Conservation (phyloP, 1,140 invertebrate genomes). For the Orchestia grillus region DNA sequence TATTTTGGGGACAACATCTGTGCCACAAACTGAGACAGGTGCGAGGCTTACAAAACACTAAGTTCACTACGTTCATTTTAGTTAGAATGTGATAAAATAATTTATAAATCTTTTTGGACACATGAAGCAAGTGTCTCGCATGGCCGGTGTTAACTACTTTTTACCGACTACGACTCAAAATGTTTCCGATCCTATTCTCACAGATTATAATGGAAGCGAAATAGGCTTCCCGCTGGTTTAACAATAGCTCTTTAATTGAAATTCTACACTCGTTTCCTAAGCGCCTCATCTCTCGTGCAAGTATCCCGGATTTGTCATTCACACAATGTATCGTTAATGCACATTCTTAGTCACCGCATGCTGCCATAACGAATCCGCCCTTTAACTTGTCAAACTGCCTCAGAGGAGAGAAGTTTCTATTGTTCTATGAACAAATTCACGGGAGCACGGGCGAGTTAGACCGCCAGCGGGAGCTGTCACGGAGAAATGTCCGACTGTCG, state of each 20-base stretch:
- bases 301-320: background rate
- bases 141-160: background rate
- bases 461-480: conserved; percentile 24
- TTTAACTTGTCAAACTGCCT: background rate
- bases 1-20: no score
- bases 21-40: no score
- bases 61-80: background rate
- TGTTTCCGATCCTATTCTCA: background rate
- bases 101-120: background rate
- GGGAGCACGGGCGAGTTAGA: background rate
- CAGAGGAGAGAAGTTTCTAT: background rate
- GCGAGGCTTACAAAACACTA: background rate
- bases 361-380: background rate
- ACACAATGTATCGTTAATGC: background rate
- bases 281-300: background rate
- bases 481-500: conserved; percentile 31
- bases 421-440: conserved; percentile 37
- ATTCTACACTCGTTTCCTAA: background rate
- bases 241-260: background rate
- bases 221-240: background rate
- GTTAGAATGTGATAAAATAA: background rate
- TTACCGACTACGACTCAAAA: background rate
- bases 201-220: background rate
- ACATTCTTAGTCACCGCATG: background rate
- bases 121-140: no score